These are phyloP conservation scores for Amphipyra berbera DNA, from an alignment of 2,888 invertebrate species.

Conservation along the genomic window DNA sequence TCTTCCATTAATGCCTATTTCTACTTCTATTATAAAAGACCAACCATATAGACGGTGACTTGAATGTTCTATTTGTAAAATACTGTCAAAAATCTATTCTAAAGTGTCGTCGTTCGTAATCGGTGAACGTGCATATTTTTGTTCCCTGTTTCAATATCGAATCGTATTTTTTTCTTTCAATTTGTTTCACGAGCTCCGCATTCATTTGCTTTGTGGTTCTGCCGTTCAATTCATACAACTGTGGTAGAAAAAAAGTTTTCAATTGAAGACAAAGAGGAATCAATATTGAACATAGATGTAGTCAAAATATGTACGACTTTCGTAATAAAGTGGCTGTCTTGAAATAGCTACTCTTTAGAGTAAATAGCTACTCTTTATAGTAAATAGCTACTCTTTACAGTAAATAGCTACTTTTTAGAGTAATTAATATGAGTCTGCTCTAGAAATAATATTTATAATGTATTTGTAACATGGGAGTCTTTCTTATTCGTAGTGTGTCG, in stretches of 20 bases:
- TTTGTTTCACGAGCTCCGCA: conserved; percentile 54
- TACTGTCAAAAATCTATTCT: conserved; percentile 42
- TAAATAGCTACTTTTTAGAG: neutral
- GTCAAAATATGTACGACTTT: conserved; percentile 33
- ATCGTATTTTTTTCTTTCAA: conserved; percentile 58
- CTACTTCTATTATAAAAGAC: neutral
- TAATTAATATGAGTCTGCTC: too few relatives aligned
- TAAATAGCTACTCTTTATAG: too few relatives aligned
- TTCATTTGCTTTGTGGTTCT: conserved; percentile 66
- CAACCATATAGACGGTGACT: neutral
- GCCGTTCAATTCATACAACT: conserved; percentile 60
- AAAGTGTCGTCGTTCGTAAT: conserved; percentile 29
- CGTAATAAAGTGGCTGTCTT: conserved; percentile 1
- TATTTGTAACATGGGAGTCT: too few relatives aligned
- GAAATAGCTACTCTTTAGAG: neutral
- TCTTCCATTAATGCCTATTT: too few relatives aligned
- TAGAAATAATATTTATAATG: too few relatives aligned
- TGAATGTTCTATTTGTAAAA: conserved; percentile 1
- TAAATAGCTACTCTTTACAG: neutral
- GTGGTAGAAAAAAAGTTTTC: conserved; percentile 55
- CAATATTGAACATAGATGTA: conserved; percentile 44
- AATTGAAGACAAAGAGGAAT: conserved; percentile 60
- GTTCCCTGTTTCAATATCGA: conserved; percentile 56
- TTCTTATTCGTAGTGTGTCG: too few relatives aligned
- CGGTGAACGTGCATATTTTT: conserved; percentile 50